Conservation (phyloP, 2,888 invertebrate genomes). For the Sylvicola cinctus region DNA sequence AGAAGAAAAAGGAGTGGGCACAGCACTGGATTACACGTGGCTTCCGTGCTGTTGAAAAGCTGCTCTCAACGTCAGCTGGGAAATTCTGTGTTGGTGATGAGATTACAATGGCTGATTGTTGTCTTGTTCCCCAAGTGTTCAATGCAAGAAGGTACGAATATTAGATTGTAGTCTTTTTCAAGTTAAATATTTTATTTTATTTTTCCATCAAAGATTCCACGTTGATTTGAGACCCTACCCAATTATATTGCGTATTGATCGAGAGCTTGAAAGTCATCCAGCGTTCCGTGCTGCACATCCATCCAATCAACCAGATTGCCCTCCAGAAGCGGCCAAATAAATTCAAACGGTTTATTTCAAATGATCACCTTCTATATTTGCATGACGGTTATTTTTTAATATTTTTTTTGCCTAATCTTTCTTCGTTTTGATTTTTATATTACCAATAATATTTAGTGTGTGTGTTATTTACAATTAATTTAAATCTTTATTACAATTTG, state of each 20-base stretch:
- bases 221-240: slow-evolving; percentile 82
- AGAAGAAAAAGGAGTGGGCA: slow-evolving; percentile 82
- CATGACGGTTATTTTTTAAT: too few species aligned
- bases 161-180: not conserved
- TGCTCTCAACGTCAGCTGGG: slow-evolving; percentile 64
- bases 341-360: too few species aligned
- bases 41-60: slow-evolving; percentile 73
- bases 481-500: too few species aligned
- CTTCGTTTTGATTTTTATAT: too few species aligned
- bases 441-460: too few species aligned
- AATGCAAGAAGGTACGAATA: slow-evolving; percentile 61
- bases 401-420: too few species aligned
- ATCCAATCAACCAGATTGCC: slow-evolving; percentile 84
- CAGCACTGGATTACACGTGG: slow-evolving; percentile 83
- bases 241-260: slow-evolving; percentile 68
- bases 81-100: slow-evolving; percentile 88
- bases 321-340: slow-evolving; percentile 67
- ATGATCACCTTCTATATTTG: too few species aligned
- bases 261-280: slow-evolving; percentile 68
- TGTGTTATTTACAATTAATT: too few species aligned
- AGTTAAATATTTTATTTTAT: slow-evolving; percentile 1
- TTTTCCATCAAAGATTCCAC: slow-evolving; percentile 48
- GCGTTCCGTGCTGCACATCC: slow-evolving; percentile 85
- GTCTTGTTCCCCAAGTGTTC: slow-evolving; percentile 86
- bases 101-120: slow-evolving; percentile 85